Base-by-base conservation (phyloP, 2,113 vertebrate genomes). In the Gobio gobio region DNA sequence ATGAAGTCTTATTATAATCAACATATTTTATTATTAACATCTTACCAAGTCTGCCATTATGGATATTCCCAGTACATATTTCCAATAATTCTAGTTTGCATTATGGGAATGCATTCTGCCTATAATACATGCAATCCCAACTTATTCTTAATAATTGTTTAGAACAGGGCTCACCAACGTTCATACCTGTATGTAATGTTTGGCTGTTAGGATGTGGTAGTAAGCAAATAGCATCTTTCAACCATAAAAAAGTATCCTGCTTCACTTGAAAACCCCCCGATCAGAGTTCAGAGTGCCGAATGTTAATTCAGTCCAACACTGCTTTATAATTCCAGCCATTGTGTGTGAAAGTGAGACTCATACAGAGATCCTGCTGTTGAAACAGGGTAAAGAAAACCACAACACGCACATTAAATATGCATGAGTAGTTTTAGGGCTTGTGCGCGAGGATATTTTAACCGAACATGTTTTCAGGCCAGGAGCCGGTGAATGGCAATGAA, bases 381-480 rank as follows among this genome's bases (percentile, higher is more conserved):
- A 79, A 79, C 78, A 63, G 78, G 40, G 58, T 29, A 64, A 64
- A 47, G 58, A 64, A 64, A 80, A 45, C 58, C 73, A 80, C 58
- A 80, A 63, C 58, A 47, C 36, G 0, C 13, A 24, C 58, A 64
- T 29, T 80, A 47, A 64, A 80, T 64, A 66, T 81, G 61, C 45
- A 81, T 81, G 61, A 81, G 78, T 13, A 51, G 59, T 51, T 75
- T 75, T 54, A 59, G 59, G 78, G 78, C 61, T 20, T 64, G 78
- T 26, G 59, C 33, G 13, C 40, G 2, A 75, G 82, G 13, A 47
- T 80, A 54, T 61, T 83, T 70, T 77, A 56, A 59, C 61, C 0
- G 61, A 66, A 49, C 61, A 81, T 64, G 78, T 49, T 81, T 81
- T 66, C 26, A 66, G 43, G 59, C 66, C 43, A 29, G 45, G 10